Evolutionary conservation across 2,113 vertebrate genomes (phyloP).

Genomic region (Chiloscyllium plagiosum): DNA sequence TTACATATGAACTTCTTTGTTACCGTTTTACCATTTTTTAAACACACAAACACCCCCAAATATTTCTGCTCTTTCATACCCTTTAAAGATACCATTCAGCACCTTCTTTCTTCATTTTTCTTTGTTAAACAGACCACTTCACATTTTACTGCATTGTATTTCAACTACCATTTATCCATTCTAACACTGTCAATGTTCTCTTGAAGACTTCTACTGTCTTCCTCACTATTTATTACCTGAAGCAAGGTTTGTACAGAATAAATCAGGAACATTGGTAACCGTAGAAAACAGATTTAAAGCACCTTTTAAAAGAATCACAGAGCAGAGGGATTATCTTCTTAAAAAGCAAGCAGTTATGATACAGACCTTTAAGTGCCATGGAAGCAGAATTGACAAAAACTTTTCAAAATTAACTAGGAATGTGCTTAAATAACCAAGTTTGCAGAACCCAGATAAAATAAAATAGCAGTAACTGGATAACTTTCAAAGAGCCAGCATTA

Average conservation of each 20-base stretch:
- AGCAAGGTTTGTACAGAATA: not conserved
- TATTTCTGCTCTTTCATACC: too few species aligned
- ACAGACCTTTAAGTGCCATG: not conserved
- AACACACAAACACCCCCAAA: too few species aligned
- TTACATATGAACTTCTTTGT: too few species aligned
- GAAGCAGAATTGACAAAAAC: not conserved
- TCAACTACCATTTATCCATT: not conserved
- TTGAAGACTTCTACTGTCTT: not conserved
- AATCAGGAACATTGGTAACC: not conserved
- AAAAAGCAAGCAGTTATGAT: not conserved
- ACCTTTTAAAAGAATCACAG: not conserved
- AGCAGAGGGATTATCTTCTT: not conserved
- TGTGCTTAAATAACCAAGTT: not conserved
- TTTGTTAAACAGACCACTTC: too few species aligned
- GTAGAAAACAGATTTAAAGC: not conserved
- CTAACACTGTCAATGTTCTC: not conserved
- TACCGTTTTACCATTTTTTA: too few species aligned
- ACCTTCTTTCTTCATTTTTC: too few species aligned
- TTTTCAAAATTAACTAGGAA: not conserved
- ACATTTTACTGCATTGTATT: too few species aligned
- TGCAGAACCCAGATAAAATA: not conserved
- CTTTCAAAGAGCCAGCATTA: not conserved
- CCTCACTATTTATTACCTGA: not conserved
- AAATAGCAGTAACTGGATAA: not conserved
- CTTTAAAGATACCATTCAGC: too few species aligned